A percentile compares a stretch with the other conserved stretches of the same genome.
phyloP scores from a whole-genome alignment of 1,140 invertebrate species.

The Dysdera silvatica region DNA sequence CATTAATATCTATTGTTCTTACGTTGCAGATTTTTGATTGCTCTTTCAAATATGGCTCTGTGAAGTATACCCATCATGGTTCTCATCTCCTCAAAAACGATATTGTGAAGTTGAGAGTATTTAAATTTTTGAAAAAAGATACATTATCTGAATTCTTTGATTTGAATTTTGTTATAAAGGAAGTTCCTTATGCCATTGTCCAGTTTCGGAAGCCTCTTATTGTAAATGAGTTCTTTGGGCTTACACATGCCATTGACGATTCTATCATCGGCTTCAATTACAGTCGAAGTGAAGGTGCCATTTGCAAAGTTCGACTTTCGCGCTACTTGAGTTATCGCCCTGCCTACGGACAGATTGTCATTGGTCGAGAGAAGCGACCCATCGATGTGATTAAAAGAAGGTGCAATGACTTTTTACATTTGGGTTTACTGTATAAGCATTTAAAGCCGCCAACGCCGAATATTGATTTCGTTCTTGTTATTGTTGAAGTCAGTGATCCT shows the following conservation, averaged over 20 bases:
- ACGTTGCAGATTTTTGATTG: constrained; percentile 28
- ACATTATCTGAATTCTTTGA: constrained; percentile 26
- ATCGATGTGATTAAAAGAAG: constrained; percentile 26
- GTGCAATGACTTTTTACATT: constrained; percentile 26
- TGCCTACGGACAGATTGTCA: constrained; percentile 21
- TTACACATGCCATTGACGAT: constrained; percentile 16
- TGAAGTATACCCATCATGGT: constrained; percentile 26
- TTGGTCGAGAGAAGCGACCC: constrained; percentile 9
- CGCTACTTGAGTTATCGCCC: constrained; percentile 11
- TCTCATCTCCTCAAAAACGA: constrained; percentile 20
- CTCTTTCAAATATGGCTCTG: constrained; percentile 2
- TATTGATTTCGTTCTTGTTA: constrained; percentile 22
- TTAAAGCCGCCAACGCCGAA: constrained; percentile 28
- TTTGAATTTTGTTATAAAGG: constrained; percentile 10
- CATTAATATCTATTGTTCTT: no score
- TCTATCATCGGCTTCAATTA: constrained; percentile 15
- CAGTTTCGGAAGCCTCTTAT: constrained; percentile 5
- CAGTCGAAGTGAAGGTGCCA: constrained; percentile 19
- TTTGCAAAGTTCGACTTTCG: constrained; percentile 24
- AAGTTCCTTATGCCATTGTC: constrained; percentile 14
- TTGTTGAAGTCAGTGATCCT: constrained; percentile 27
- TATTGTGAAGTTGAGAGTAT: constrained; percentile 22
- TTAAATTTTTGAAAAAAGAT: constrained; percentile 8
- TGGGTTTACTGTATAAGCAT: constrained; percentile 27
- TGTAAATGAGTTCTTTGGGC: constrained; percentile 24